Evolutionary conservation across 2,113 vertebrate genomes (phyloP), one percentile per base, ranked within the genome.

Genomic region (Sphyrna mokarran): DNA sequence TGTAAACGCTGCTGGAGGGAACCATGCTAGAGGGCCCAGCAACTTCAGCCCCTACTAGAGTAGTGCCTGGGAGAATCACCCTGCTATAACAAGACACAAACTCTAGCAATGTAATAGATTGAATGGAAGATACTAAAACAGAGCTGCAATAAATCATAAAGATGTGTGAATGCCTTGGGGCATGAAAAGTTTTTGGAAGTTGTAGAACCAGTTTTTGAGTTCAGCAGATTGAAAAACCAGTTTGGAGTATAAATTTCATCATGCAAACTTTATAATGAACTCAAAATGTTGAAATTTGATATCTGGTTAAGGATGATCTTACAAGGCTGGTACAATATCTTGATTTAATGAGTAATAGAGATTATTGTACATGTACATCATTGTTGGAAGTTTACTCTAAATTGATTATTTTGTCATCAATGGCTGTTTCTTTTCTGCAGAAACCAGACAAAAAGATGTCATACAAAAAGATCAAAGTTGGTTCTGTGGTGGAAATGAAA

Each of bases 401-500:
- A 61, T 90, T 29, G 29, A 63, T 66, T 93, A 0, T 20, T 63
- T 66, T n/a, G 5, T 37, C 33, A 72, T 95, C 68, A 93, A 37
- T 93, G n/a, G 1, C 43, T 70, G 11, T 72, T 95, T 0, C 96
- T 96, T 89, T 37, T 96, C 96, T n/a, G 93, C 96, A 98, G 98
- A 80, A 54, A 96, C n/a, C 18, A 96, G 96, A 96, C 63, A 70
- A 37, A 70, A 95, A 37, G 26, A 95, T 95, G 99, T 98, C 98
- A 72, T 6, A 13, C 96, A 97, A 97, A 96, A 99, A 99, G 98
- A 99, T 99, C 96, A 97, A 80, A 96, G 98, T 98, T 0, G 99
- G 99, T 10, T 98, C 99, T 0, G 98, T 99, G 96, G 99, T 99
- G 96, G 99, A 99, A 98, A 99, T 99, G 99, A 98, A 99, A 97